Evolutionary conservation across 2,113 vertebrate species (phyloP), one percentile per base, ranked within the genome.

Genomic region (Myiopsitta monachus): DNA sequence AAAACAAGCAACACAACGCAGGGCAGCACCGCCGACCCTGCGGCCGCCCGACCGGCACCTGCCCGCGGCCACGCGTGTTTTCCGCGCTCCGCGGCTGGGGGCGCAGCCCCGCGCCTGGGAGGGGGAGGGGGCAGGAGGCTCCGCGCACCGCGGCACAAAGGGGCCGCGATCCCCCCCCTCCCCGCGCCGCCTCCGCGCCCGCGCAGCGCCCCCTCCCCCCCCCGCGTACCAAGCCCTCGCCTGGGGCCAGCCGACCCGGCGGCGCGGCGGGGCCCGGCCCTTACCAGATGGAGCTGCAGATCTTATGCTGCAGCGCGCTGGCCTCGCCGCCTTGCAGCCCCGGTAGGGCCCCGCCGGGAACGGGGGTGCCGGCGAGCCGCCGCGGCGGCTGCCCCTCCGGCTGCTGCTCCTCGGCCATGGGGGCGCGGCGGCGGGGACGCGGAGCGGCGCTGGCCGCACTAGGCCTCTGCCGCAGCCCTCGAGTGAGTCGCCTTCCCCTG

Each of bases 201-300:
- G 54, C 30, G 54, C 18, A 19, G 54, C 30, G 28, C 52, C 30
- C 52, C 12, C 52, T 18, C 19, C 54, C 28, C 52, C 27, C 52
- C 6, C 52, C 28, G 17, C 28, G 15, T 10, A 31, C 52, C 52
- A 30, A 54, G 52, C 52, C 52, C 52, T 8, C 28, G 30, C 52
- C 10, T 5, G 52, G 30, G 52, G 52, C 30, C 52, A 8, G 52
- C 28, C 52, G 30, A 19, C 52, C 52, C 28, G 52, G 52, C 30
- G 52, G 52, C 52, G 28, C 52, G 52, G 51, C 28, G 52, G 52
- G 28, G 28, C 52, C 18, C 18, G 52, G 52, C 52, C 52, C 52
- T 55, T 55, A 55, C 52, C 52, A 99, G 98, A 99, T 99, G 95
- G 99, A 99, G 98, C 98, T 99, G 97, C 98, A 99, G 98, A 99